Base-by-base conservation (phyloP, 1,140 invertebrate species). In the Zaprionus taronus region DNA sequence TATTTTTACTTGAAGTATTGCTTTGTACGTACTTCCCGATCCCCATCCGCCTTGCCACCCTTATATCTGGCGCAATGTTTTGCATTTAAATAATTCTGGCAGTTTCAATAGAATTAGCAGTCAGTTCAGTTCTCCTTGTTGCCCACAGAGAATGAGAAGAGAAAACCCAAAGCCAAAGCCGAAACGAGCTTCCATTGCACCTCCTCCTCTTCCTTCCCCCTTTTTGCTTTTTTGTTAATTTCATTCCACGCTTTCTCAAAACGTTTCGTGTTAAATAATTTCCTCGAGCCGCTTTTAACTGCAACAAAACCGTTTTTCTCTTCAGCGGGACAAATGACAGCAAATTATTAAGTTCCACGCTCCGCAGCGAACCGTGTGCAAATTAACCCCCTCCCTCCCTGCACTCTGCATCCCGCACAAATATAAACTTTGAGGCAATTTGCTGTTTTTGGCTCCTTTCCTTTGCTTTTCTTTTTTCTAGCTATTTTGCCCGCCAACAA, bases 201-300 rank as follows among this genome's bases (percentile, higher is more conserved):
- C 5, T 2, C 22, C n/a, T 51, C 11, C n/a, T n/a, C 26, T 24
- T 51, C 4, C 12, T 15, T 28, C 24, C 12, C 15, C 2, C 14
- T 34, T 24, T 24, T 17, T 36, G 15, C n/a, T 24, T 3, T 3
- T 36, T 36, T 68, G 15, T 34, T 70, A 41, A 75, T 70, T 56
- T 47, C n/a, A 12, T 63, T 47, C 20, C 4, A 5, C 28, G 44
- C 41, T 60, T 31, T 60, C 49, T 60, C 41, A 58, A 72, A 85
- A 82, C 68, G 83, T 67, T 86, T 82, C 76, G 83, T 74, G 72
- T 83, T 87, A 77, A 80, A 80, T 82, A 80, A 86, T 86, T 83
- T 86, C 63, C 58, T 56, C 76, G 63, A 77, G 65, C 79, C 86
- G 79, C 77, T 80, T 81, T 85, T 85, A 86, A 78, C 51, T 85